Conservation (phyloP, 2,888 invertebrate genomes). For the Drosophila maculinotata region DNA sequence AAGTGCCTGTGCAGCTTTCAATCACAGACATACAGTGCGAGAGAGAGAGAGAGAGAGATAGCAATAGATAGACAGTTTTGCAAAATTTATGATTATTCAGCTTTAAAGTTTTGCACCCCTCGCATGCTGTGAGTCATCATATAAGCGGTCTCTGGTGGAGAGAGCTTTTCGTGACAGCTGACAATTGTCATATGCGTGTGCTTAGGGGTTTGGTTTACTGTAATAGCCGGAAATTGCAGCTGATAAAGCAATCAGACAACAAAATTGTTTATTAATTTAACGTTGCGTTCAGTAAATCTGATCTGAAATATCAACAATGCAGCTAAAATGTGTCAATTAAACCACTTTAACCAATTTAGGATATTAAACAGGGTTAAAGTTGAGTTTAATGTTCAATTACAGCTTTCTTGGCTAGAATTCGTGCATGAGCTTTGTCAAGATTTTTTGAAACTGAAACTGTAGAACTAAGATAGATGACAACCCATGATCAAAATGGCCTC, state of each 20-base stretch:
- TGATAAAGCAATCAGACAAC: constrained; percentile 49
- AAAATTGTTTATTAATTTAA: constrained; percentile 51
- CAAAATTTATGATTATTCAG: constrained; percentile 46
- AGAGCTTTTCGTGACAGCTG: constrained; percentile 65
- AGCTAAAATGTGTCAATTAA: constrained; percentile 16
- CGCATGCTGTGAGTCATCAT: constrained; percentile 29
- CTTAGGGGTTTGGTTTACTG: background rate
- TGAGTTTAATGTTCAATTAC: no score
- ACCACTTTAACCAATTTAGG: background rate
- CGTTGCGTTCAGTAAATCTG: constrained; percentile 28
- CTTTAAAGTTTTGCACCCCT: constrained; percentile 38
- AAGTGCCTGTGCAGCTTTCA: constrained; percentile 59
- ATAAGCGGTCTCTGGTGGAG: constrained; percentile 4
- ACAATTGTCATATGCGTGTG: constrained; percentile 53
- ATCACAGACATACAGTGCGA: constrained; percentile 17
- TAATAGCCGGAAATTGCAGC: constrained; percentile 57
- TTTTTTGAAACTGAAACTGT: no score
- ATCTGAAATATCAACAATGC: constrained; percentile 10
- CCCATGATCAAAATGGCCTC: no score
- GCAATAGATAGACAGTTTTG: constrained; percentile 19
- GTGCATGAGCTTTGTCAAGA: no score
- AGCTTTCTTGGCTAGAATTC: no score
- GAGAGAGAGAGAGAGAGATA: constrained; percentile 1
- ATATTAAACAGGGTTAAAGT: background rate
- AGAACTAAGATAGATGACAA: no score